Conservation (phyloP, 1,140 invertebrate genomes). For the Platyscapa corneri region DNA sequence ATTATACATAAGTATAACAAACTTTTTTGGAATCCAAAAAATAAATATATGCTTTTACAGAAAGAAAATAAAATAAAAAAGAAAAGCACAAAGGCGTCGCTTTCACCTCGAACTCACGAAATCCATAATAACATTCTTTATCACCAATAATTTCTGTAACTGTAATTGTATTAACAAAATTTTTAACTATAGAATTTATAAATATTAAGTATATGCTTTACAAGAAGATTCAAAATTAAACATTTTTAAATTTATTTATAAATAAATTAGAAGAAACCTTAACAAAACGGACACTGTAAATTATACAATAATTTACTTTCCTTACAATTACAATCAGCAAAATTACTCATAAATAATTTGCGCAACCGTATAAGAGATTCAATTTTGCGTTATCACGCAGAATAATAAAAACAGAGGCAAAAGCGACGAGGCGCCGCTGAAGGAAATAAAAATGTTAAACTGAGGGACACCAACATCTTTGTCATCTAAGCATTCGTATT, state of each 20-base stretch:
- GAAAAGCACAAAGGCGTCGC: conserved; percentile 11
- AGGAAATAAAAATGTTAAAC: conserved; percentile 25
- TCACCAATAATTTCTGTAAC: conserved; percentile 25
- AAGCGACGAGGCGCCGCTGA: conserved; percentile 33
- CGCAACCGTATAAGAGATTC: conserved; percentile 20
- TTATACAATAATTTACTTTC: conserved; percentile 8
- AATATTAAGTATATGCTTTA: conserved; percentile 27
- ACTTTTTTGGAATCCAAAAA: conserved; percentile 23
- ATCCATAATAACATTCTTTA: neutral
- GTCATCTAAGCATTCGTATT: conserved; percentile 55
- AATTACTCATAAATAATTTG: conserved; percentile 27
- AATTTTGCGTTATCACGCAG: conserved; percentile 1
- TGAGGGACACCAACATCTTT: conserved; percentile 38
- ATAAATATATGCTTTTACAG: conserved; percentile 13
- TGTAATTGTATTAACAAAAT: conserved; percentile 24
- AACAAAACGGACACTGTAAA: conserved; percentile 8
- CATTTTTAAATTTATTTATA: conserved; percentile 14
- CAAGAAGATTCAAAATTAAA: neutral
- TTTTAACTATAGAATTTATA: neutral
- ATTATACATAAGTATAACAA: conserved; percentile 20
- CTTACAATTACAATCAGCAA: neutral
- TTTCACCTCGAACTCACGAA: conserved; percentile 34
- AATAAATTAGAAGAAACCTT: conserved; percentile 22
- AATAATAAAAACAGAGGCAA: conserved; percentile 21
- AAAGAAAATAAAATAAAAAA: conserved; percentile 8